Percentiles rank a stretch among this genome's conserved stretches.
phyloP scores from a whole-genome alignment of 2,113 vertebrate genomes.

The Sapajus apella region DNA sequence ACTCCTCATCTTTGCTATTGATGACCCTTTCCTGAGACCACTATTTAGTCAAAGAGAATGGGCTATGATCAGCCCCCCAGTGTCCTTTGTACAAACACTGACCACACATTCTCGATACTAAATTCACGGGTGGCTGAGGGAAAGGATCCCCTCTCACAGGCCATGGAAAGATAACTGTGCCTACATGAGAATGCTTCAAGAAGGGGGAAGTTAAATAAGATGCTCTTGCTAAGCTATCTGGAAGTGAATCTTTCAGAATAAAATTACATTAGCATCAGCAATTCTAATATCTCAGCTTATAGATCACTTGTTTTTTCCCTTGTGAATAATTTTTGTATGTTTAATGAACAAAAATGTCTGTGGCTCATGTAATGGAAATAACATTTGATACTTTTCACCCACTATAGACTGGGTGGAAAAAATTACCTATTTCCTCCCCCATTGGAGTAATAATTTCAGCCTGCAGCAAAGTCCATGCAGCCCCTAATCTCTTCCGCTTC shows the following conservation, averaged over 20 bases:
- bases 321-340: background rate
- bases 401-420: background rate
- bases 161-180: background rate
- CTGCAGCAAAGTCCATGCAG: too few species aligned
- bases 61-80: accelerated
- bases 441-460: background rate
- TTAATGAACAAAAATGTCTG: background rate
- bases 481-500: accelerated
- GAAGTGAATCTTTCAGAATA: constrained; percentile 17
- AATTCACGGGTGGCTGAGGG: background rate
- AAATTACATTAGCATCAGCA: background rate
- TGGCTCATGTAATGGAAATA: constrained; percentile 5
- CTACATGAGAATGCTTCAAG: background rate
- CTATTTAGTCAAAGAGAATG: background rate
- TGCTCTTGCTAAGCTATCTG: background rate
- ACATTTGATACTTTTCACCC: background rate
- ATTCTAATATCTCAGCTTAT: background rate
- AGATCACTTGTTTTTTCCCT: constrained; percentile 23
- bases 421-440: background rate
- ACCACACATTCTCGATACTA: too few species aligned
- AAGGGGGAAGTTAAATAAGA: background rate
- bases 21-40: background rate
- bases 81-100: background rate
- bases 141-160: background rate
- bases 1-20: background rate